Evolutionary conservation across 2,113 vertebrate species (phyloP).

Genomic region (Manacus vitellinus): DNA sequence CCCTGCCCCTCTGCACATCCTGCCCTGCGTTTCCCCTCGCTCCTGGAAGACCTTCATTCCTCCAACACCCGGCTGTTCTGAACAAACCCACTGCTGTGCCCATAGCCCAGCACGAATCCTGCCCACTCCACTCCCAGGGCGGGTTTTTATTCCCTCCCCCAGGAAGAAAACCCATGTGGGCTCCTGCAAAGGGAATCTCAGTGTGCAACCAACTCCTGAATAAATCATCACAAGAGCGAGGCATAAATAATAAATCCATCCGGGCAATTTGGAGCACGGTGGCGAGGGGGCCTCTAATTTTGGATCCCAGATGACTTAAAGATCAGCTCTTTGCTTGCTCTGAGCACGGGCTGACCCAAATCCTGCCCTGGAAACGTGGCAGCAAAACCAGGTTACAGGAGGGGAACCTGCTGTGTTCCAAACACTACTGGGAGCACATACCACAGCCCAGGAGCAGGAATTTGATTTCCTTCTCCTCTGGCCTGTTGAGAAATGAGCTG

Average conservation of each 20-base stretch:
- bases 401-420: not conserved
- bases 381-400: not conserved
- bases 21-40: not conserved
- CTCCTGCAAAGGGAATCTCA: not conserved
- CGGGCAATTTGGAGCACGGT: not conserved
- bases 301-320: not conserved
- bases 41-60: not conserved
- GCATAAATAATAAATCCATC: conserved; percentile 15
- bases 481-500: not conserved
- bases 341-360: not conserved
- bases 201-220: not conserved
- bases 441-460: not conserved
- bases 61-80: not conserved
- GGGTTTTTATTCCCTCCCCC: not conserved
- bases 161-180: not conserved
- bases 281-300: not conserved
- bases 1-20: rapidly evolving
- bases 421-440: not conserved
- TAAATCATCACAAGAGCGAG: not conserved
- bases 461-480: not conserved
- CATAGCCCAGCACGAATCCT: not conserved
- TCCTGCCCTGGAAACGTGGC: not conserved
- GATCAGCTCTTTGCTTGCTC: not conserved
- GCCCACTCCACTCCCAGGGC: not conserved
- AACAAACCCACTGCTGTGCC: not conserved